Percentiles rank a stretch among this genome's conserved stretches.
Conservation (phyloP, 1,140 invertebrate species). For the Zaprionus camerounensis region DNA sequence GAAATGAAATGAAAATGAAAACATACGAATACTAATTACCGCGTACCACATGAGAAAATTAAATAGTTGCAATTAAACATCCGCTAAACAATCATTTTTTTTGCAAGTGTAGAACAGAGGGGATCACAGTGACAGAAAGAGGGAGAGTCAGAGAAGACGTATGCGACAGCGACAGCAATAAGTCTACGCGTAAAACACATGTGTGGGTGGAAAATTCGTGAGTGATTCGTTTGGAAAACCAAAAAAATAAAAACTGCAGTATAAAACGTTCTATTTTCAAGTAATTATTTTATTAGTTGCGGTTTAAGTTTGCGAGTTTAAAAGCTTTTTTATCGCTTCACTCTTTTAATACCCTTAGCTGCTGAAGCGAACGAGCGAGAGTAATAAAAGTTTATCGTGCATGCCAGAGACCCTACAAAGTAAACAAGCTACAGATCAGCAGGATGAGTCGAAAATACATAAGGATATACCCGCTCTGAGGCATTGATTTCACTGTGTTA, state of each 20-base stretch:
- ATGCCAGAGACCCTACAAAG: neutral
- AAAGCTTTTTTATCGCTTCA: constrained; percentile 5
- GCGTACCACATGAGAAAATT: constrained; percentile 73
- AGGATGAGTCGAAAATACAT: neutral
- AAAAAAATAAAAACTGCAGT: neutral
- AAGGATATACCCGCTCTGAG: no score
- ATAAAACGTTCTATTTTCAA: neutral
- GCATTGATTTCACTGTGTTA: neutral
- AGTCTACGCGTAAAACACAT: neutral
- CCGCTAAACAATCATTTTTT: constrained; percentile 83
- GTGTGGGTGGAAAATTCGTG: neutral
- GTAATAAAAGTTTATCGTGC: constrained; percentile 8
- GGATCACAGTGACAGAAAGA: neutral
- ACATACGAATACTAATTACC: constrained; percentile 51
- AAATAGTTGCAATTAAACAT: constrained; percentile 84
- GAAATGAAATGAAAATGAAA: constrained; percentile 61
- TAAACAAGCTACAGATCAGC: neutral
- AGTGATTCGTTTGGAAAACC: neutral
- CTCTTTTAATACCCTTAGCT: constrained; percentile 6
- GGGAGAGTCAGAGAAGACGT: neutral
- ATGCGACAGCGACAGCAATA: constrained; percentile 7
- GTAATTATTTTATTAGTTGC: constrained; percentile 11
- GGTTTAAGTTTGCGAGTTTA: constrained; percentile 2
- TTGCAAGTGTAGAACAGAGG: constrained; percentile 4
- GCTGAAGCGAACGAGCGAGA: neutral